Conservation (phyloP, 2,113 vertebrate genomes). For the Peromyscus maniculatus region DNA sequence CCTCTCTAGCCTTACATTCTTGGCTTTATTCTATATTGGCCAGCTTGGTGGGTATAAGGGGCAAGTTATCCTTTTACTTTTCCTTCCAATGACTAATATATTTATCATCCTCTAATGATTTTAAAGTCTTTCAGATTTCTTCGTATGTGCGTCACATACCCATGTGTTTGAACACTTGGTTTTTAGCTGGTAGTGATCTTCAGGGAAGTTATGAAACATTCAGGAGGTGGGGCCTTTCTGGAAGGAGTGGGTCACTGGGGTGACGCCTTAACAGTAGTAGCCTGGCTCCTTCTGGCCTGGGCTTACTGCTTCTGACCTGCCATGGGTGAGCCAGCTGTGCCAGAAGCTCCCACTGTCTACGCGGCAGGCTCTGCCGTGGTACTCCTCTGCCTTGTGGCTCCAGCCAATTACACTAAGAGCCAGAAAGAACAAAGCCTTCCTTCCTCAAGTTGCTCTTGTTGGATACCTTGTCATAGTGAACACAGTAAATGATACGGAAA, state of each 20-base stretch:
- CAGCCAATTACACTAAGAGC: neutral
- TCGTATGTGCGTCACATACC: neutral
- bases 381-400: too few relatives aligned
- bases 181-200: neutral
- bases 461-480: neutral
- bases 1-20: neutral
- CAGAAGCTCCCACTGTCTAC: neutral
- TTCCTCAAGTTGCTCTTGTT: neutral
- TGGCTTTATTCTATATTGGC: neutral
- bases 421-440: neutral
- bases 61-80: neutral
- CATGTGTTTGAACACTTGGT: neutral
- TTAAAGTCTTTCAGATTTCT: slow-evolving; percentile 28
- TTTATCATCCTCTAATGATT: neutral
- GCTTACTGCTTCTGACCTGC: neutral
- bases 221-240: neutral
- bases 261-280: neutral
- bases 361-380: neutral
- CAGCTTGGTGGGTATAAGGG: neutral
- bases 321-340: neutral
- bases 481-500: neutral
- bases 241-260: neutral
- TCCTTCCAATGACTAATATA: neutral
- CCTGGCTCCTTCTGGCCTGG: neutral
- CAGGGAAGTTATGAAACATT: neutral